phyloP scores from a whole-genome alignment of 2,113 vertebrate genomes.

The Hippopotamus amphibius region DNA sequence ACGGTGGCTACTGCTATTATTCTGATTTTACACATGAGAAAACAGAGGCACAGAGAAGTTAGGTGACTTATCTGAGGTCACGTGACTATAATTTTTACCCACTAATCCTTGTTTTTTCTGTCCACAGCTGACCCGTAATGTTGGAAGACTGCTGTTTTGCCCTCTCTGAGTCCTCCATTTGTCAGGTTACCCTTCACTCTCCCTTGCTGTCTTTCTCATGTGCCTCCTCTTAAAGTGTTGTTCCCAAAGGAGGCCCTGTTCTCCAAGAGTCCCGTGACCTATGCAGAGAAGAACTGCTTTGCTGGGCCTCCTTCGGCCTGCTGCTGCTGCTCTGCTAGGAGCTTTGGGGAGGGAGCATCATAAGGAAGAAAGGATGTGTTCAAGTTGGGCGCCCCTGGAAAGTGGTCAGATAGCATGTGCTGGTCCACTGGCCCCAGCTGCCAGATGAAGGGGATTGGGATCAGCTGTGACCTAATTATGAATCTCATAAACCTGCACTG shows the following conservation, averaged over 20 bases:
- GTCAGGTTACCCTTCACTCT: neutral
- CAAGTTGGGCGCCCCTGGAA: conserved; percentile 52
- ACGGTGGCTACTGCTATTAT: neutral
- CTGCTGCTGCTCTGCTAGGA: neutral
- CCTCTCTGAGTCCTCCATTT: neutral
- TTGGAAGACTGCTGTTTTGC: neutral
- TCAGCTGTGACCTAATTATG: conserved; percentile 92
- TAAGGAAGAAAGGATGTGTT: conserved; percentile 65
- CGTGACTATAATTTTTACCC: neutral
- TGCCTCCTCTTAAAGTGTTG: neutral
- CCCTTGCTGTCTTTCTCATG: neutral
- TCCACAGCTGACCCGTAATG: fast-evolving
- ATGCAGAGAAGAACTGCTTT: neutral
- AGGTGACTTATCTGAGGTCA: neutral
- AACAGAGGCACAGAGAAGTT: neutral
- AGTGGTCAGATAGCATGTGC: conserved; percentile 59
- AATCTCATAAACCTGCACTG: conserved; percentile 88
- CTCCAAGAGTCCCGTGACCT: neutral
- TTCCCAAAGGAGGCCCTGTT: neutral
- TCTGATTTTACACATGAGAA: neutral
- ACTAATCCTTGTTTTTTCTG: neutral
- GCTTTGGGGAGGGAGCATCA: neutral
- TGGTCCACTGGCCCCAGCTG: conserved; percentile 85
- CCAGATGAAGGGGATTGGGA: conserved; percentile 84
- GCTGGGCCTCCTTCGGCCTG: neutral